These are phyloP conservation scores for Acronicta leporina DNA, from an alignment of 2,888 invertebrate genomes.

Conservation along the genomic window DNA sequence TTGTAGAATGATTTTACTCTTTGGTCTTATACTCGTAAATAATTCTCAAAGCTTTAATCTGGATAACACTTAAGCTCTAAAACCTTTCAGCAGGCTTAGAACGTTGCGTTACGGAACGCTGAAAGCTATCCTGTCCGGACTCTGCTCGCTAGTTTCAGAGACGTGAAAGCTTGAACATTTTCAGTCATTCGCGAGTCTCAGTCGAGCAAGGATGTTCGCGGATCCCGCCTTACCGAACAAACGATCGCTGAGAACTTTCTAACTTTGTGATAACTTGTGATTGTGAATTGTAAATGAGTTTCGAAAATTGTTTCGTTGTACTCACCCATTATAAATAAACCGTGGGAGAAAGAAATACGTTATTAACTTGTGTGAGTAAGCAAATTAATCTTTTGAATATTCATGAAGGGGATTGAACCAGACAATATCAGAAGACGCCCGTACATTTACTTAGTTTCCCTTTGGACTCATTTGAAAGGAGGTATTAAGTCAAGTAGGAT, in stretches of 20 bases:
- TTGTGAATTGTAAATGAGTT: slow-evolving; percentile 44
- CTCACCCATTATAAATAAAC: neutral
- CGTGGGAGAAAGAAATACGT: neutral
- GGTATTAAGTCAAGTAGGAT: slow-evolving; percentile 10
- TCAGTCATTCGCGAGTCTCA: slow-evolving; percentile 75
- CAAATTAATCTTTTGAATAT: slow-evolving; percentile 25
- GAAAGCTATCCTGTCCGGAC: slow-evolving; percentile 54
- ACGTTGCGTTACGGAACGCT: slow-evolving; percentile 39
- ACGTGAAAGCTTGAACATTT: slow-evolving; percentile 63
- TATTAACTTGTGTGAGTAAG: slow-evolving; percentile 32
- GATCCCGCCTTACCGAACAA: slow-evolving; percentile 33
- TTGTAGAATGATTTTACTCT: neutral
- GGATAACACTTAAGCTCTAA: slow-evolving; percentile 11
- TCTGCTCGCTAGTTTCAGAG: slow-evolving; percentile 49
- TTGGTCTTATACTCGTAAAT: neutral
- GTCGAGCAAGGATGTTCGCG: slow-evolving; percentile 67
- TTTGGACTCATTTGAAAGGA: slow-evolving; percentile 7
- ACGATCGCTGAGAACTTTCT: slow-evolving; percentile 61
- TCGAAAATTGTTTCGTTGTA: slow-evolving; percentile 6
- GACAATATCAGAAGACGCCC: slow-evolving; percentile 6
- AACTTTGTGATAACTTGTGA: slow-evolving; percentile 62
- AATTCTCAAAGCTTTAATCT: slow-evolving; percentile 5
- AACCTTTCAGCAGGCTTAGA: slow-evolving; percentile 45
- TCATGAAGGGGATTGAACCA: slow-evolving; percentile 4
- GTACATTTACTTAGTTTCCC: slow-evolving; percentile 17